phyloP scores from a whole-genome alignment of 2,888 invertebrate species.

The Pseudeuparius sepicola region DNA sequence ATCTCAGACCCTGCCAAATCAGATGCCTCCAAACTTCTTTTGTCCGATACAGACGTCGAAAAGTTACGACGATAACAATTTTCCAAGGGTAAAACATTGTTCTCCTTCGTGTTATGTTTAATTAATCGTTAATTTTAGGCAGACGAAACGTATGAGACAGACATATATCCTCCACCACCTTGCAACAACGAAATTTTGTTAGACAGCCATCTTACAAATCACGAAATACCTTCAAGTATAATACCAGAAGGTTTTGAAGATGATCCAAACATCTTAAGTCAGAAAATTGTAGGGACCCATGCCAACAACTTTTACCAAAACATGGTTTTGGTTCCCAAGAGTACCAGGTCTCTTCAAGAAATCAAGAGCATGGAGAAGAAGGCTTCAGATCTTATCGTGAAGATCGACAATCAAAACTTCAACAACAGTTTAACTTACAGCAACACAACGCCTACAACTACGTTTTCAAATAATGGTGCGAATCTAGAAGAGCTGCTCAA shows the following conservation, averaged over 20 bases:
- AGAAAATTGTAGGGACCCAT: conserved; percentile 27
- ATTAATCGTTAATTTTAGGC: no score
- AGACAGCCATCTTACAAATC: no score
- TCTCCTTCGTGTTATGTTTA: not conserved
- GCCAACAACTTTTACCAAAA: conserved; percentile 29
- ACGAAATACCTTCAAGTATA: no score
- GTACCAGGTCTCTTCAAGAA: conserved; percentile 18
- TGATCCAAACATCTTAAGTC: conserved; percentile 17
- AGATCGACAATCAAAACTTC: conserved; percentile 35
- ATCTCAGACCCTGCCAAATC: conserved; percentile 28
- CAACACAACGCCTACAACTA: conserved; percentile 30
- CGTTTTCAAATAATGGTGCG: conserved; percentile 40
- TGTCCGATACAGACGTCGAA: conserved; percentile 31
- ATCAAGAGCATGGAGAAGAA: conserved; percentile 29
- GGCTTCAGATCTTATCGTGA: conserved; percentile 36
- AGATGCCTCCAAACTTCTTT: conserved; percentile 27
- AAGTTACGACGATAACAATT: conserved; percentile 32
- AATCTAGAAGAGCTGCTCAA: conserved; percentile 59
- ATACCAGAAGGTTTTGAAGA: no score
- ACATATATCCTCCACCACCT: no score
- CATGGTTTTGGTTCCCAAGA: conserved; percentile 26
- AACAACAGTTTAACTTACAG: conserved; percentile 23
- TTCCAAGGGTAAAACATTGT: conserved; percentile 24
- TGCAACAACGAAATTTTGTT: no score
- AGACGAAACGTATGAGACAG: no score